Evolutionary conservation across 2,797 vertebrate species (phyloP).

Genomic region (Vespertilio murinus): DNA sequence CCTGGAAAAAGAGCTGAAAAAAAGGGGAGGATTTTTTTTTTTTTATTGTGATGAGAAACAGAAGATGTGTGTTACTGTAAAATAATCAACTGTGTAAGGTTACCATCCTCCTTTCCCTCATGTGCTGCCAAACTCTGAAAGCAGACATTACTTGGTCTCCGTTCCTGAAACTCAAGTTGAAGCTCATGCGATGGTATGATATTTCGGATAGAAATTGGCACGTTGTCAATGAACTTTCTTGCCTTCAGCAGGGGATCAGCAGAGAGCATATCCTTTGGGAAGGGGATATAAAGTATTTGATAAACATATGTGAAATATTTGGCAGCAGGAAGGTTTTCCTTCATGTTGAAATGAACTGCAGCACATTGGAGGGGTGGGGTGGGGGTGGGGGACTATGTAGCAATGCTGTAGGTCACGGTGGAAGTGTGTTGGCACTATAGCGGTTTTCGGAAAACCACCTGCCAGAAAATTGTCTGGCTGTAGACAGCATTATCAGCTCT

Average conservation of each 20-base stretch:
- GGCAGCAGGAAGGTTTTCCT: conserved; percentile 44
- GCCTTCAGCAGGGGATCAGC: not conserved
- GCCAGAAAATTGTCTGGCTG: conserved; percentile 64
- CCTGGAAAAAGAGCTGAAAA: conserved; percentile 60
- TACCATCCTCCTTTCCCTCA: conserved; percentile 61
- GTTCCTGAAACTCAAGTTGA: conserved; percentile 53
- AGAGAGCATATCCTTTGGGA: conserved; percentile 39
- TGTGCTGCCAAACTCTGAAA: conserved; percentile 64
- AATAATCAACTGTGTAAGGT: conserved; percentile 68
- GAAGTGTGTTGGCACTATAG: conserved; percentile 32
- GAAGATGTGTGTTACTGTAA: conserved; percentile 70
- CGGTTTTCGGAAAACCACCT: conserved; percentile 54
- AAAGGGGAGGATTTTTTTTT: not conserved
- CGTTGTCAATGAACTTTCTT: conserved; percentile 54
- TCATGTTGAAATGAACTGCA: not conserved
- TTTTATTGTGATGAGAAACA: conserved; percentile 75
- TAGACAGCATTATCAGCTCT: conserved; percentile 34
- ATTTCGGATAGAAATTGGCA: conserved; percentile 57
- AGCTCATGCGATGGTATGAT: conserved; percentile 41
- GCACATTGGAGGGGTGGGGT: not conserved
- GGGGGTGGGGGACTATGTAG: not conserved
- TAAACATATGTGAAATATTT: conserved; percentile 65
- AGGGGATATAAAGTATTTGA: conserved; percentile 50
- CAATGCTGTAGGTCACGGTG: conserved; percentile 46
- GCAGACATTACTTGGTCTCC: conserved; percentile 64